Conservation (phyloP, 2,888 invertebrate species). For the Thera britannica region DNA sequence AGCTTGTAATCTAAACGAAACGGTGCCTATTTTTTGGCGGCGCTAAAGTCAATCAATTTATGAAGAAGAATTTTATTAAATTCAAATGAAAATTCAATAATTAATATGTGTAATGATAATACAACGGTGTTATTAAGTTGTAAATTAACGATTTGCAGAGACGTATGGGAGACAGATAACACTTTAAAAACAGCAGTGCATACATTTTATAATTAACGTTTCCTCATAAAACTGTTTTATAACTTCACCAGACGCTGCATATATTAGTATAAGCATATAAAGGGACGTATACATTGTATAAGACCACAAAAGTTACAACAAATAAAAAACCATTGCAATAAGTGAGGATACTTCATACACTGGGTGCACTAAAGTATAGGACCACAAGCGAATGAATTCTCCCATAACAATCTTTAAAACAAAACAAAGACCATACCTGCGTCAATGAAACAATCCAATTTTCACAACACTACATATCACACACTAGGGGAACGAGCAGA, state of each 20-base stretch:
- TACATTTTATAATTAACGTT: conserved; percentile 1
- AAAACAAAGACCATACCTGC: conserved; percentile 39
- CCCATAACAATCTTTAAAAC: conserved; percentile 25
- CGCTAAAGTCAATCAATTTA: too few relatives aligned
- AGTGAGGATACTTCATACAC: not conserved
- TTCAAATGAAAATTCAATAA: too few relatives aligned
- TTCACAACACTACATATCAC: conserved; percentile 38
- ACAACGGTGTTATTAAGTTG: not conserved
- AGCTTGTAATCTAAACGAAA: too few relatives aligned
- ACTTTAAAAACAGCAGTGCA: conserved; percentile 13
- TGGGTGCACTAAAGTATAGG: not conserved
- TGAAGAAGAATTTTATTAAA: too few relatives aligned
- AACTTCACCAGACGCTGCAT: conserved; percentile 4
- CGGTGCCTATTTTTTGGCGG: too few relatives aligned
- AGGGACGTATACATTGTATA: too few relatives aligned
- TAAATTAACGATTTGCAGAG: conserved; percentile 4
- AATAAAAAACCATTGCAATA: not conserved
- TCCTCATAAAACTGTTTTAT: conserved; percentile 2
- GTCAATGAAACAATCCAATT: conserved; percentile 39
- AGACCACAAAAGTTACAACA: conserved; percentile 4
- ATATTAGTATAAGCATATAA: too few relatives aligned
- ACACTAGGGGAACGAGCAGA: conserved; percentile 13
- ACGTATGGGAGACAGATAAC: conserved; percentile 17
- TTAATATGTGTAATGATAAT: not conserved
- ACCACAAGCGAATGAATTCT: conserved; percentile 23